These are phyloP conservation scores for Okamejei kenojei DNA, from an alignment of 2,797 vertebrate genomes.

Conservation along the genomic window DNA sequence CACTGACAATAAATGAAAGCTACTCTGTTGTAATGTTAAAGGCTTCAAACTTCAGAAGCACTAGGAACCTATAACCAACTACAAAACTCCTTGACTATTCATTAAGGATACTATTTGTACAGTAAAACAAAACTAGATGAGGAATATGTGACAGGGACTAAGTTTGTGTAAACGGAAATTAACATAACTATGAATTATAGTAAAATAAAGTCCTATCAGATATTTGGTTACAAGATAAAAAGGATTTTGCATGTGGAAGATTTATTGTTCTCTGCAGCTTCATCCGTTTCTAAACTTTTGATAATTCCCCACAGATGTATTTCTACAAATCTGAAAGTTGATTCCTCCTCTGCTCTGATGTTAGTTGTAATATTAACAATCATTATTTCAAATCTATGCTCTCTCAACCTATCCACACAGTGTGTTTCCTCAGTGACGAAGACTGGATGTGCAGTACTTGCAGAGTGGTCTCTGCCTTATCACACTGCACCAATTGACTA, in stretches of 20 bases:
- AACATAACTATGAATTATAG: neutral
- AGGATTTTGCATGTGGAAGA: neutral
- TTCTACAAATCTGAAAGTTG: neutral
- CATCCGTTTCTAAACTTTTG: neutral
- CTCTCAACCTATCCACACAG: neutral
- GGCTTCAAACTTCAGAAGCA: neutral
- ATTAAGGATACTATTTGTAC: neutral
- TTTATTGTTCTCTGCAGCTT: neutral
- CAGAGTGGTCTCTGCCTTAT: too few species aligned
- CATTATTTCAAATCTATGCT: neutral
- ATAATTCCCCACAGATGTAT: neutral
- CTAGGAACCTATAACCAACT: neutral
- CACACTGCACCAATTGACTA: too few species aligned
- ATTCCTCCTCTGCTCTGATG: neutral
- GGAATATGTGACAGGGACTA: neutral
- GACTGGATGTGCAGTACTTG: too few species aligned
- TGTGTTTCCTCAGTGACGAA: neutral
- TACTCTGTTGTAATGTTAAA: neutral
- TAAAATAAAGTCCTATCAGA: neutral
- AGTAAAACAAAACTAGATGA: neutral
- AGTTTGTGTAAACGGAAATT: neutral
- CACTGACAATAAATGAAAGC: neutral
- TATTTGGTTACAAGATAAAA: neutral
- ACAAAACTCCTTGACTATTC: neutral
- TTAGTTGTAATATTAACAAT: neutral